Conservation (phyloP, 2,888 invertebrate species). For the Oscheius sp. region DNA sequence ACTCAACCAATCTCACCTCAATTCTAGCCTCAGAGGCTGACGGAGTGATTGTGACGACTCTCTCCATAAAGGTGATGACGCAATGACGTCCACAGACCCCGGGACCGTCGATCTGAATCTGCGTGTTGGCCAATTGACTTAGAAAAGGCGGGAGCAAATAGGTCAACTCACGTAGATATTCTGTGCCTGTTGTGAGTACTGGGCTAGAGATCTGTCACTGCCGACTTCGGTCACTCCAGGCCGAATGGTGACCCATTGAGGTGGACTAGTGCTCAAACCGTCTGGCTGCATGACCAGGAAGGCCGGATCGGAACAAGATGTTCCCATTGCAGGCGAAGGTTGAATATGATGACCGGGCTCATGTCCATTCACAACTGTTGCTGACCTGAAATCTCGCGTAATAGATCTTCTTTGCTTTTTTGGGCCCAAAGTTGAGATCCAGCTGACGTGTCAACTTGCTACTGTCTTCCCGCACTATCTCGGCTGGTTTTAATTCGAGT, state of each 20-base stretch:
- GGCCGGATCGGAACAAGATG: slow-evolving; percentile 25
- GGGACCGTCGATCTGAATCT: slow-evolving; percentile 82
- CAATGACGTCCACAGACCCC: slow-evolving; percentile 94
- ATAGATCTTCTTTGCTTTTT: too few species aligned
- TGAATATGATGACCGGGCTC: background rate
- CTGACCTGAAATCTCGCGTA: background rate
- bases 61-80: slow-evolving; percentile 89
- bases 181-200: slow-evolving; percentile 49
- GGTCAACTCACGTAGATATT: slow-evolving; percentile 51
- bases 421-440: too few species aligned
- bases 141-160: background rate
- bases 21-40: slow-evolving; percentile 85
- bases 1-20: background rate
- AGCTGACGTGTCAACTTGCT: too few species aligned
- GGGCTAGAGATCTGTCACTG: slow-evolving; percentile 79
- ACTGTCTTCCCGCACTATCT: too few species aligned
- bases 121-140: background rate
- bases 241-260: slow-evolving; percentile 77
- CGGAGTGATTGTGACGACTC: slow-evolving; percentile 92
- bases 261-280: slow-evolving; percentile 19
- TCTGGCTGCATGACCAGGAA: slow-evolving; percentile 36
- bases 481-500: too few species aligned
- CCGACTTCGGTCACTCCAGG: slow-evolving; percentile 82
- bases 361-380: slow-evolving; percentile 9
- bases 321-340: slow-evolving; percentile 12